Base-by-base conservation (phyloP, 2,797 vertebrate genomes). In the Melanotaenia pygmaea region DNA sequence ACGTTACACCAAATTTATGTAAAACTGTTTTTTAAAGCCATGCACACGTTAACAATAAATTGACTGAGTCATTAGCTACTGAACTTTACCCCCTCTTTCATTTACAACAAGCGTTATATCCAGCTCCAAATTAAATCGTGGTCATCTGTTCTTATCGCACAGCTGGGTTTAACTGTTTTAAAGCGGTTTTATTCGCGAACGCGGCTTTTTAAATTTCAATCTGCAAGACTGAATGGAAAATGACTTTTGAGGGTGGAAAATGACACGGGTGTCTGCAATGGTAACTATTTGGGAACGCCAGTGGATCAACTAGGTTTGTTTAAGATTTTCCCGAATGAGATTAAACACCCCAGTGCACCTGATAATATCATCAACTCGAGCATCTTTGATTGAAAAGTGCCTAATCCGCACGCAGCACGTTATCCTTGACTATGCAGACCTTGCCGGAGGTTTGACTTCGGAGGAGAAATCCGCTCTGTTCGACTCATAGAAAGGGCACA, bases 381-480 rank as follows among this genome's bases (percentile, higher is more conserved):
- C 50, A 53, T 24, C 50, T 22, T n/a, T 51, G 47, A 24, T 5
- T 3, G 11, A 26, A 51, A 26, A 14, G 3, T 13, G 26, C 13
- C 4, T 30, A 3, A 26, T 56, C 3, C 11, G 26, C 26, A 47
- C 20, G 43, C 18, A 34, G 60, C 79, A 63, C 43, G 67, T 57
- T 82, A 12, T 66, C 70, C 56, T 56, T 59, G 72, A 83, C 70
- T 61, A 7, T 24, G 64, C 68, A 56, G 75, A 82, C 77, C 68
- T 26, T 45, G 35, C 22, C 47, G 61, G 22, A 57, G 62, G 32
- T 14, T 38, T 74, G 61, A 78, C 80, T 61, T 69, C 24, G 16
- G 13, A 34, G 58, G 43, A 76, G 66, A 81, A 90, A 88, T 85
- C 84, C 82, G 79, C 81, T 84, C 70, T 47, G 68, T 71, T 80